A percentile compares a stretch with the other conserved stretches of the same genome.
These are phyloP conservation scores for Dryadula phaetusa DNA, from an alignment of 2,888 invertebrate species.

Conservation along the genomic window DNA sequence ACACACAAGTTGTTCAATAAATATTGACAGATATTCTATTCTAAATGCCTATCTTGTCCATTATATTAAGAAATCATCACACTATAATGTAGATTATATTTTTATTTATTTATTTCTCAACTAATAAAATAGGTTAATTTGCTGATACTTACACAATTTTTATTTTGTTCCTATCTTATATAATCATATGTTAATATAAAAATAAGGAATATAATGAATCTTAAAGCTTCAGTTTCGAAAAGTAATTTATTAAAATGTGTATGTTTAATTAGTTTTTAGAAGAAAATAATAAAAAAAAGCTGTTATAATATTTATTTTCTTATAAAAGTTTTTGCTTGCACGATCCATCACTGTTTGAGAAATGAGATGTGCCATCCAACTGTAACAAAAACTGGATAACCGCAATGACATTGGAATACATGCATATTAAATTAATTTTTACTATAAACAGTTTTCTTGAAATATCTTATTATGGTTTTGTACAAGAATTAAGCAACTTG, in stretches of 20 bases:
- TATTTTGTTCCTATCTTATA: constrained; percentile 55
- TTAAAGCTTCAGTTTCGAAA: constrained; percentile 33
- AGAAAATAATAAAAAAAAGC: neutral
- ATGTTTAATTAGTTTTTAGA: constrained; percentile 30
- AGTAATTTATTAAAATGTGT: constrained; percentile 29
- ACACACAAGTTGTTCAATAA: constrained; percentile 11
- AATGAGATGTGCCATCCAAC: constrained; percentile 48
- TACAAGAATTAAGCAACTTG: no score
- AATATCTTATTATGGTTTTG: no score
- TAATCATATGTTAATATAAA: constrained; percentile 24
- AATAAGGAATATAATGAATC: constrained; percentile 29
- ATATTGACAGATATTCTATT: constrained; percentile 61
- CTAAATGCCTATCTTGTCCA: constrained; percentile 81
- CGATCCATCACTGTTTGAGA: neutral
- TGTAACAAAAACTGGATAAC: constrained; percentile 17
- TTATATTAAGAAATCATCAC: constrained; percentile 75
- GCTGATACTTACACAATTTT: constrained; percentile 52
- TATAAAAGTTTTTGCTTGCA: constrained; percentile 1
- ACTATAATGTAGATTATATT: constrained; percentile 70
- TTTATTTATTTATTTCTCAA: constrained; percentile 75
- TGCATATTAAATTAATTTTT: constrained; percentile 2
- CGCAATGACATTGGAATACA: constrained; percentile 24
- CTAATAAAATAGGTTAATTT: constrained; percentile 63
- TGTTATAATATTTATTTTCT: neutral
- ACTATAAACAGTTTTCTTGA: no score